phyloP scores from a whole-genome alignment of 1,140 invertebrate species.

The Cotesia chilonis region DNA sequence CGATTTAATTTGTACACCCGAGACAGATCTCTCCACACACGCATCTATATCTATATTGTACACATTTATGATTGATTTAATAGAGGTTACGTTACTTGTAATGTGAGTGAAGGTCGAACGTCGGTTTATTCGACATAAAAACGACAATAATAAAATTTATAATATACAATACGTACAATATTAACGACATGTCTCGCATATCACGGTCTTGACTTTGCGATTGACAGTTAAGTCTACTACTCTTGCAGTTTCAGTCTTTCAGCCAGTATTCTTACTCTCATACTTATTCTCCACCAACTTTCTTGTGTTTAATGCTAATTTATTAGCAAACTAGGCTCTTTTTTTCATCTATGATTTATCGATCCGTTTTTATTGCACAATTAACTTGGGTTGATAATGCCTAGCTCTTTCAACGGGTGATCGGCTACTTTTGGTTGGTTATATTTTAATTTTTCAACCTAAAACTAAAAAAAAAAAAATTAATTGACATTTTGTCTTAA shows the following conservation, averaged over 20 bases:
- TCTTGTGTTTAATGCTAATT: too few species aligned
- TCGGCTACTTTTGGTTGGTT: too few species aligned
- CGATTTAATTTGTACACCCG: slow-evolving; percentile 31
- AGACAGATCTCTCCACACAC: background rate
- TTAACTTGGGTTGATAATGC: too few species aligned
- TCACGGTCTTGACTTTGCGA: slow-evolving; percentile 9
- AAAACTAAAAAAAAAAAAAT: too few species aligned
- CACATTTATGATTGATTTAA: slow-evolving; percentile 32
- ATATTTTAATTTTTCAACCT: too few species aligned
- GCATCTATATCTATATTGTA: background rate
- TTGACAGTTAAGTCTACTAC: background rate
- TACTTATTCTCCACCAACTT: too few species aligned
- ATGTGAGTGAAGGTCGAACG: slow-evolving; percentile 26
- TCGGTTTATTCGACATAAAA: background rate
- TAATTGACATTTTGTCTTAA: too few species aligned
- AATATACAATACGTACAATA: slow-evolving; percentile 4
- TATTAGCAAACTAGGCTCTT: too few species aligned
- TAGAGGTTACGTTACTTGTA: slow-evolving; percentile 14
- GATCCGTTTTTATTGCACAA: too few species aligned
- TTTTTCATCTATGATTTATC: too few species aligned
- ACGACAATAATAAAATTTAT: slow-evolving; percentile 6
- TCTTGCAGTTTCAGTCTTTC: background rate
- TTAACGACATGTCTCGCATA: slow-evolving; percentile 11
- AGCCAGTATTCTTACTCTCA: too few species aligned
- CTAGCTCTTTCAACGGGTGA: too few species aligned